Conservation (phyloP, 92 coral and sea anemone species). For the Phenganax marumi region DNA sequence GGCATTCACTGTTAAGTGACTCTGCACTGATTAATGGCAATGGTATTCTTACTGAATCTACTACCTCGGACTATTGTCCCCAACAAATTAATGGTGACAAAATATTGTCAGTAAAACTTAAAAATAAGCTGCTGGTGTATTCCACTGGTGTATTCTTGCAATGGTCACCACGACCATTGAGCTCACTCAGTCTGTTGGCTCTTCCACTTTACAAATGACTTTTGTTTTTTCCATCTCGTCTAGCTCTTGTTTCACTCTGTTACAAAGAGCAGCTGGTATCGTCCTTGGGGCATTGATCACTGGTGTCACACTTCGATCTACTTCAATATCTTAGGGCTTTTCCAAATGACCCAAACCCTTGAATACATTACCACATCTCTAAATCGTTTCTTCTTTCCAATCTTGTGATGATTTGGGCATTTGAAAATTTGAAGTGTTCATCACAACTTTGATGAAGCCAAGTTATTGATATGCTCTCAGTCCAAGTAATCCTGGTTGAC, state of each 20-base stretch:
- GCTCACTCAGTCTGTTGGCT: slow-evolving; percentile 11
- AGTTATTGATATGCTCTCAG: no score
- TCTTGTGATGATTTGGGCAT: slow-evolving; percentile 34
- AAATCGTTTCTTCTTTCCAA: slow-evolving; percentile 35
- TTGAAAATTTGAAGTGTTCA: slow-evolving; percentile 27
- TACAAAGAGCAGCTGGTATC: slow-evolving; percentile 51
- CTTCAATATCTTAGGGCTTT: slow-evolving; percentile 58
- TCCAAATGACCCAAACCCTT: slow-evolving; percentile 56
- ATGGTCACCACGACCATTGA: slow-evolving; percentile 44
- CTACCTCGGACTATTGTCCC: no score
- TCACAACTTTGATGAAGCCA: slow-evolving; percentile 49
- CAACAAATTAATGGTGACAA: no score
- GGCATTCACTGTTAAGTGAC: no score
- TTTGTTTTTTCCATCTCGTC: slow-evolving; percentile 8
- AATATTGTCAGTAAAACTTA: no score
- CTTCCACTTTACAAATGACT: slow-evolving; percentile 17
- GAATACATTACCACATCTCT: slow-evolving; percentile 47
- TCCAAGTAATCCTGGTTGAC: no score
- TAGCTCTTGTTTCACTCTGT: slow-evolving; percentile 50
- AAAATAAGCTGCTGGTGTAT: no score
- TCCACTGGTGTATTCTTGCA: no score
- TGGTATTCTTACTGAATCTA: no score
- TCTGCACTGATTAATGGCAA: no score
- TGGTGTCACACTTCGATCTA: slow-evolving; percentile 51
- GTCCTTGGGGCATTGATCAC: slow-evolving; percentile 44